A percentile compares a stretch with the other conserved stretches of the same genome.
phyloP scores from a whole-genome alignment of 2,797 vertebrate species.

The Melanotaenia pygmaea region DNA sequence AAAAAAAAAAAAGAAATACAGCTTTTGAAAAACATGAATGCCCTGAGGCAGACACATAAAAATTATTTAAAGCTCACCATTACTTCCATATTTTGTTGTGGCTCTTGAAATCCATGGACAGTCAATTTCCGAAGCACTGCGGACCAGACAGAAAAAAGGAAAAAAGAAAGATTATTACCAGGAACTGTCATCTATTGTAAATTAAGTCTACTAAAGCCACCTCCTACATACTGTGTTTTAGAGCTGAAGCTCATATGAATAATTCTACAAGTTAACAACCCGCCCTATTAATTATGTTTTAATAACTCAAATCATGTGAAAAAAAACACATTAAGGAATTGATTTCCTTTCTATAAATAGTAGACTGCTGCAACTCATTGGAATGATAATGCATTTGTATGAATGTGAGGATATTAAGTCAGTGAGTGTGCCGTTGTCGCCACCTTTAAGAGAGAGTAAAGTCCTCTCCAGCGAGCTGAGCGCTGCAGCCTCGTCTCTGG shows the following conservation, averaged over 20 bases:
- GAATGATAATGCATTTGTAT: neutral
- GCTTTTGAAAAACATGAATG: slow-evolving; percentile 25
- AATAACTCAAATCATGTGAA: neutral
- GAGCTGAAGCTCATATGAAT: slow-evolving; percentile 15
- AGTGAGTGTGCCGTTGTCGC: neutral
- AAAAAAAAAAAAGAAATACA: neutral
- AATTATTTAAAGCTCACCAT: slow-evolving; percentile 88
- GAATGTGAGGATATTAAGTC: neutral
- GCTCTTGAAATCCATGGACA: slow-evolving; percentile 94
- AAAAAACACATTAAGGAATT: neutral
- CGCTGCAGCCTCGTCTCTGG: slow-evolving; percentile 86
- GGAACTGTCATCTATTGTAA: neutral
- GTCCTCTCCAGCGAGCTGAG: slow-evolving; percentile 92
- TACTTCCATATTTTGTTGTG: slow-evolving; percentile 91
- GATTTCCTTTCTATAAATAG: neutral
- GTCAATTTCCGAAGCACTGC: slow-evolving; percentile 95
- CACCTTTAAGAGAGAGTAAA: slow-evolving; percentile 96
- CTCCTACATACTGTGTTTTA: slow-evolving; percentile 7
- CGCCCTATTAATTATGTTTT: neutral
- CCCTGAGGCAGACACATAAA: slow-evolving; percentile 11
- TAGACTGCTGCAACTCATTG: neutral
- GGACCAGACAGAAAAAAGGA: neutral
- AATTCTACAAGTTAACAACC: slow-evolving; percentile 2
- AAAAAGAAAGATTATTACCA: slow-evolving; percentile 3
- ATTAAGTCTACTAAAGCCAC: neutral